A percentile compares a stretch with the other conserved stretches of the same genome.
These are phyloP conservation scores for Metacarcinus magister DNA, from an alignment of 2,888 invertebrate genomes.

Conservation along the genomic window DNA sequence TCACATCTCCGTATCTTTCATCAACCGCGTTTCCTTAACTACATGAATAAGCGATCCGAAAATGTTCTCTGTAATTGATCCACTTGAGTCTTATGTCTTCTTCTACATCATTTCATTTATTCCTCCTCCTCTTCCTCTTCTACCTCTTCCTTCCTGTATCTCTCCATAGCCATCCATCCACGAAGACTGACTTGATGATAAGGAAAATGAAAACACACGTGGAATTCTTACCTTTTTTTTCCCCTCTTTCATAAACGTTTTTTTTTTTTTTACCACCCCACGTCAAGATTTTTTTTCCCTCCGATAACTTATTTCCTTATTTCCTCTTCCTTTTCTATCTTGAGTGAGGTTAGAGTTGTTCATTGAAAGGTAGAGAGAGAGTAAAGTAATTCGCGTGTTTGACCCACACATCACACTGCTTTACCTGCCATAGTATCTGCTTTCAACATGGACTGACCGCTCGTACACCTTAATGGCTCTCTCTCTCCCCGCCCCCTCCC, in stretches of 20 bases:
- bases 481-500: not conserved
- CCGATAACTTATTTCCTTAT: not conserved
- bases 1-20: not conserved
- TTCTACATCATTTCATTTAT: not conserved
- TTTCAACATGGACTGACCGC: not conserved
- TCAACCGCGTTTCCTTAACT: not conserved
- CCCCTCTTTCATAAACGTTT: too few relatives aligned
- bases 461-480: not conserved
- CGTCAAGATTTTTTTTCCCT: not conserved
- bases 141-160: not conserved
- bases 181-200: not conserved
- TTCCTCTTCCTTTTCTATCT: not conserved
- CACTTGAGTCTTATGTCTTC: not conserved
- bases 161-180: not conserved
- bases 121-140: not conserved
- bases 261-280: not conserved
- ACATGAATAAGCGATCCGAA: constrained; percentile 20
- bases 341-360: not conserved
- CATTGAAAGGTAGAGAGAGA: not conserved
- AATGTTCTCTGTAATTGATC: not conserved
- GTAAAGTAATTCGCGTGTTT: not conserved
- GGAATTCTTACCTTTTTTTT: not conserved
- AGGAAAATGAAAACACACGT: not conserved
- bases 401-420: not conserved
- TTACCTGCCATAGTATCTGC: not conserved